These are phyloP conservation scores for Illadopsis cleaveri DNA, from an alignment of 2,113 vertebrate genomes.

Conservation along the genomic window DNA sequence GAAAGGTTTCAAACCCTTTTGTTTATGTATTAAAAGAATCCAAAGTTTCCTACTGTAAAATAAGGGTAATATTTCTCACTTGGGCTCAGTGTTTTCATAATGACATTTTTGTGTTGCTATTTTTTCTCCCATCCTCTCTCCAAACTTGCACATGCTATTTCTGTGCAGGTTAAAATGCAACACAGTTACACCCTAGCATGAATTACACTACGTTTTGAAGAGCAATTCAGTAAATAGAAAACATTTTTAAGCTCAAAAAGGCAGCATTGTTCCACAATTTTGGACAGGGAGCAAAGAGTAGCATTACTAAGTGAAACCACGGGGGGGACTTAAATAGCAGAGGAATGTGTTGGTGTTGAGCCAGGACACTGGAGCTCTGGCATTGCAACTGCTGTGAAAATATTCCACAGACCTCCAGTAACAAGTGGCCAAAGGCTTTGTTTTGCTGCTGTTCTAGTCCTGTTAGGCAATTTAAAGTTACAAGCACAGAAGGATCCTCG, in stretches of 20 bases:
- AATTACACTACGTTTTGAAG: slow-evolving; percentile 33
- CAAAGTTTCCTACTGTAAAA: not conserved
- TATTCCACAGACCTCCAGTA: slow-evolving; percentile 17
- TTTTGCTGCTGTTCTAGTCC: slow-evolving; percentile 33
- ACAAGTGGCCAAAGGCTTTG: slow-evolving; percentile 14
- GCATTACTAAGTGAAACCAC: slow-evolving; percentile 43
- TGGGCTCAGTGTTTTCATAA: slow-evolving; percentile 16
- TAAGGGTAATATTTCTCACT: slow-evolving; percentile 40
- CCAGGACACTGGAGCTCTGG: slow-evolving; percentile 64
- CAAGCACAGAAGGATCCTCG: not conserved
- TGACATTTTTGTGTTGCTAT: slow-evolving; percentile 41
- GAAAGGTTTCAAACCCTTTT: not conserved
- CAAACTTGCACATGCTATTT: slow-evolving; percentile 24
- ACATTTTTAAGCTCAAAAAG: slow-evolving; percentile 28
- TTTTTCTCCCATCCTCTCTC: slow-evolving; percentile 34
- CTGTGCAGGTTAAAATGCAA: slow-evolving; percentile 49
- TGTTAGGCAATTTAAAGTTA: not conserved
- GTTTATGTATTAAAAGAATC: not conserved
- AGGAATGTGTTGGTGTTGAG: slow-evolving; percentile 41
- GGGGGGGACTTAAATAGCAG: slow-evolving; percentile 51
- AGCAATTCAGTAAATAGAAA: slow-evolving; percentile 43
- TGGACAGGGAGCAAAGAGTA: slow-evolving; percentile 18
- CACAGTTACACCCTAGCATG: slow-evolving; percentile 12
- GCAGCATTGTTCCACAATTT: not conserved
- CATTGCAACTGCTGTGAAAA: not conserved